Conservation (phyloP, 1,140 invertebrate genomes). For the Trissolcus basalis region DNA sequence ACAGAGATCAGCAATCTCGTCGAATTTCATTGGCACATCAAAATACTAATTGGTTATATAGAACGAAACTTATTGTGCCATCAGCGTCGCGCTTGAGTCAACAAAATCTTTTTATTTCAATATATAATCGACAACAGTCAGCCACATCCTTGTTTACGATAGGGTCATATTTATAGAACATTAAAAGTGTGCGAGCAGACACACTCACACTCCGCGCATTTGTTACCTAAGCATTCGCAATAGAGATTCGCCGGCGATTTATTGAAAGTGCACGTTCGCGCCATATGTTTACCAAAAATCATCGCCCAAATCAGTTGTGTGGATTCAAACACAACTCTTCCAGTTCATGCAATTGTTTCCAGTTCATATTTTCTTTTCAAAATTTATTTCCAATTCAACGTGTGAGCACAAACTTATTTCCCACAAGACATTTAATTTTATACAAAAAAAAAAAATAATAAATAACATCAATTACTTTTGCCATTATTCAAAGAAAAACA, state of each 20-base stretch:
- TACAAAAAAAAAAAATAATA: too few relatives aligned
- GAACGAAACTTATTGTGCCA: slow-evolving; percentile 3
- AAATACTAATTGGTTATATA: neutral
- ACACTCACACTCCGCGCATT: slow-evolving; percentile 5
- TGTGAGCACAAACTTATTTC: too few relatives aligned
- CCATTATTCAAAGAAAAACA: too few relatives aligned
- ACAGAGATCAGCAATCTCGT: neutral
- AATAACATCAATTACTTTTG: too few relatives aligned
- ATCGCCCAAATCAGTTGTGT: slow-evolving; percentile 1
- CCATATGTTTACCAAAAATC: slow-evolving; percentile 1
- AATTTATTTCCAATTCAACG: too few relatives aligned
- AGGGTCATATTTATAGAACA: slow-evolving; percentile 36
- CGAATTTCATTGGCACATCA: neutral
- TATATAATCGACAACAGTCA: slow-evolving; percentile 21
- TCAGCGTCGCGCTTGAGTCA: slow-evolving; percentile 5
- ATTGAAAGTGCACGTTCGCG: neutral
- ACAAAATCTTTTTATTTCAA: slow-evolving; percentile 17
- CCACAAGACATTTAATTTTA: too few relatives aligned
- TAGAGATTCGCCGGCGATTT: slow-evolving; percentile 4
- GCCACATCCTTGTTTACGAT: slow-evolving; percentile 36
- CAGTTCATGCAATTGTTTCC: too few relatives aligned
- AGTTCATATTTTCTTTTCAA: too few relatives aligned
- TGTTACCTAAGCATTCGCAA: slow-evolving; percentile 11
- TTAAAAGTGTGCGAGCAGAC: slow-evolving; percentile 12
- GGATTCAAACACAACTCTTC: too few relatives aligned